Evolutionary conservation across 2,888 invertebrate species (phyloP), one percentile per base, ranked within the genome.

Genomic region (Habroteleia sp.): DNA sequence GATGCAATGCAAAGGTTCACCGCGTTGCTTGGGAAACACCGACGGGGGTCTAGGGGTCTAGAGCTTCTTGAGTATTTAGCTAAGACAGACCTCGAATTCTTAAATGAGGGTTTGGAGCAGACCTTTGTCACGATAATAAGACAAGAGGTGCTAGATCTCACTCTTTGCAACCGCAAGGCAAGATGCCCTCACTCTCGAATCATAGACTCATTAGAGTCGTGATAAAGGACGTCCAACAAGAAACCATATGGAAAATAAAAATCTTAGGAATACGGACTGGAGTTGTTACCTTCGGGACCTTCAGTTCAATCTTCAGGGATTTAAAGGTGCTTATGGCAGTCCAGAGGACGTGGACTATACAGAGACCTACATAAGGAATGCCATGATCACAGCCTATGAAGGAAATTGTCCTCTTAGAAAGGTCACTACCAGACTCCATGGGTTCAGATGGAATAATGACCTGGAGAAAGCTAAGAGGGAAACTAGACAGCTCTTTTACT

Each of bases 241-340:
- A n/a, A n/a, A n/a, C n/a, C n/a, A n/a, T n/a, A 16, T 33, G 17
- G 48, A 17, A 7, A 1, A 48, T 8, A 10, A 50, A 50, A n/a
- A n/a, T 7, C 50, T 35, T 13, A 35, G 23, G n/a, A 33, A 35
- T 0, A 23, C 50, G 7, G 13, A 50, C n/a, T 50, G 50, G 50
- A 1, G 2, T 1, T 1, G 3, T 0, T 48, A 7, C 7, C 23
- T 11, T 5, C 1, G 11, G n/a, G 25, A 23, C 8, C 1, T 42
- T 8, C 0, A 1, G 0, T 1, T 23, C 0, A 6, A 6, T 3
- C 1, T 42, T 2, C 4, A 10, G n/a, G 25, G 13, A 7, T 25
- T 23, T 10, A 8, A n/a, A 25, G 42, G 42, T 6, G 25, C 4
- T 11, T 42, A 42, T 42, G 42, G 25, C 8, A 23, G 11, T 10